A percentile compares a stretch with the other conserved stretches of the same genome.
Evolutionary conservation across 2,113 vertebrate genomes (phyloP).

Genomic region (Prunella fulvescens): DNA sequence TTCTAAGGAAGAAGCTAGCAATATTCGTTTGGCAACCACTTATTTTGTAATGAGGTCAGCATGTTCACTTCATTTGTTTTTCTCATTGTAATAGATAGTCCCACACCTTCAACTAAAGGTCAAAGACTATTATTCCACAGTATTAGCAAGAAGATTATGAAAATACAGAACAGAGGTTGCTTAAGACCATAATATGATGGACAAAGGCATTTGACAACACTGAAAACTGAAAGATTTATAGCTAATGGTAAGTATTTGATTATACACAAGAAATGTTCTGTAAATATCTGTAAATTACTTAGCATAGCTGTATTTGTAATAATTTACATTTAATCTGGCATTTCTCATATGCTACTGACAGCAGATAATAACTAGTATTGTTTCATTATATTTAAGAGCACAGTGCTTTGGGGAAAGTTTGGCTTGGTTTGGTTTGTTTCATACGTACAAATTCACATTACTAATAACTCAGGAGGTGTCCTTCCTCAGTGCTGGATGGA

Average conservation of each 20-base stretch:
- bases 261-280: neutral
- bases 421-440: neutral
- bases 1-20: constrained; percentile 47
- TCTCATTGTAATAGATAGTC: constrained; percentile 12
- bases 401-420: neutral
- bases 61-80: constrained; percentile 49
- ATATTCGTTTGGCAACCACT: constrained; percentile 61
- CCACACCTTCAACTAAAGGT: constrained; percentile 30
- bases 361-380: neutral
- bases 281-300: constrained; percentile 31
- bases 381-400: neutral
- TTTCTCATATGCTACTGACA: neutral
- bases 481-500: neutral
- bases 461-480: neutral
- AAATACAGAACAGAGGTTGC: constrained; percentile 32
- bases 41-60: constrained; percentile 59
- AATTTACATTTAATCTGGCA: neutral
- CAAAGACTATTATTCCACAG: constrained; percentile 1
- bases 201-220: constrained; percentile 39
- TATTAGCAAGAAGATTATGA: constrained; percentile 51
- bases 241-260: constrained; percentile 7
- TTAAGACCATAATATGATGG: constrained; percentile 39
- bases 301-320: neutral
- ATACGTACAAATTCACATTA: neutral
- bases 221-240: constrained; percentile 42